A percentile compares a stretch with the other conserved stretches of the same genome.
Evolutionary conservation across 1,140 invertebrate genomes (phyloP).

Genomic region (Leptonema lineaticorne): DNA sequence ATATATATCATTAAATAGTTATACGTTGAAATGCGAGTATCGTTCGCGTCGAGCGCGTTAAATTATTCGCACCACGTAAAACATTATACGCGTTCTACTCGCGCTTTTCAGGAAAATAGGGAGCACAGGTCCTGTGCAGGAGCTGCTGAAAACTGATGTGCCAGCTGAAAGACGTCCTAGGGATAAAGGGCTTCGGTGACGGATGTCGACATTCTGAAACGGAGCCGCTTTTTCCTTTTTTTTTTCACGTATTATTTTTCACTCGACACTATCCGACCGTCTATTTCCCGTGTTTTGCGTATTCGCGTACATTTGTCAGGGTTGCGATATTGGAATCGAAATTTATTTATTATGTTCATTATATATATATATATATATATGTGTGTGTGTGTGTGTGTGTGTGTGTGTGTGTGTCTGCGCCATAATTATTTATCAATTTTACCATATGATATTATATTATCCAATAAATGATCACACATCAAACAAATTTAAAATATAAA

Average conservation of each 20-base stretch:
- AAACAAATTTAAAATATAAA: no score
- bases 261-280: not conserved
- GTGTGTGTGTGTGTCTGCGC: no score
- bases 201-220: not conserved
- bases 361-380: no score
- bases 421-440: no score
- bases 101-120: no score
- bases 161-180: not conserved
- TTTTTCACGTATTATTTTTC: not conserved
- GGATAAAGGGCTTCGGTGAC: constrained; percentile 7
- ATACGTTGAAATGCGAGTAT: not conserved
- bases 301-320: not conserved
- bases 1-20: no score
- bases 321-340: no score
- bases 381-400: no score
- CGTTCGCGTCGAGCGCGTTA: not conserved
- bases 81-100: constrained; percentile 11
- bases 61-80: constrained; percentile 19
- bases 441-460: no score
- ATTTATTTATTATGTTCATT: no score
- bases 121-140: not conserved
- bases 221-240: not conserved
- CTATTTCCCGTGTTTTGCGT: not conserved
- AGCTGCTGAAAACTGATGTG: not conserved
- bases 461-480: no score